Conservation (phyloP, 2,888 invertebrate species). For the Melanotus villosus region DNA sequence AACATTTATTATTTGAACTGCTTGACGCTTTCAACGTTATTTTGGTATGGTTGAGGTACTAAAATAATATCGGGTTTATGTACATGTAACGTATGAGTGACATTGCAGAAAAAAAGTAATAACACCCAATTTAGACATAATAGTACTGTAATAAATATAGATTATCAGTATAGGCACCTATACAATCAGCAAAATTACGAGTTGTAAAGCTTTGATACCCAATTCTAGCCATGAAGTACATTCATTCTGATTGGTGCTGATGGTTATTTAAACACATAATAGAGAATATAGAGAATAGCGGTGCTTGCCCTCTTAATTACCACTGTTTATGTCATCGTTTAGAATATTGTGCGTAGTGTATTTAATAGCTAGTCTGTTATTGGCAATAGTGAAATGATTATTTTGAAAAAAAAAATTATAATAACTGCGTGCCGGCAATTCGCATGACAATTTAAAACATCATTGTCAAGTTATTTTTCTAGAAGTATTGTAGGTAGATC, state of each 20-base stretch:
- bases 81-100: slow-evolving; percentile 12
- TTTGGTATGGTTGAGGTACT: too few relatives aligned
- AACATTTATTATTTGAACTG: too few relatives aligned
- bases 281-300: slow-evolving; percentile 27
- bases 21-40: too few relatives aligned
- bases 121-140: slow-evolving; percentile 12
- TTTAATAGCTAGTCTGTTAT: too few relatives aligned
- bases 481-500: not conserved
- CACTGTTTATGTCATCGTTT: slow-evolving; percentile 12
- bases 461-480: too few relatives aligned
- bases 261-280: slow-evolving; percentile 8
- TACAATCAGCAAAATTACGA: not conserved
- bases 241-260: slow-evolving; percentile 2
- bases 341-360: too few relatives aligned
- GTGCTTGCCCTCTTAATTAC: slow-evolving; percentile 18
- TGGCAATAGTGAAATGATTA: too few relatives aligned
- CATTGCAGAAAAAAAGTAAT: slow-evolving; percentile 20
- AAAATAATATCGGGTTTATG: too few relatives aligned
- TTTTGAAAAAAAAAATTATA: too few relatives aligned
- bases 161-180: not conserved
- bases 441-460: too few relatives aligned
- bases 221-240: slow-evolving; percentile 5
- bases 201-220: slow-evolving; percentile 4
- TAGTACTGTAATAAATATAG: slow-evolving; percentile 18
- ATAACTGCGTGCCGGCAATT: too few relatives aligned